Base-by-base conservation (phyloP, 2,888 invertebrate genomes). In the Caenorhabditis imperialis region DNA sequence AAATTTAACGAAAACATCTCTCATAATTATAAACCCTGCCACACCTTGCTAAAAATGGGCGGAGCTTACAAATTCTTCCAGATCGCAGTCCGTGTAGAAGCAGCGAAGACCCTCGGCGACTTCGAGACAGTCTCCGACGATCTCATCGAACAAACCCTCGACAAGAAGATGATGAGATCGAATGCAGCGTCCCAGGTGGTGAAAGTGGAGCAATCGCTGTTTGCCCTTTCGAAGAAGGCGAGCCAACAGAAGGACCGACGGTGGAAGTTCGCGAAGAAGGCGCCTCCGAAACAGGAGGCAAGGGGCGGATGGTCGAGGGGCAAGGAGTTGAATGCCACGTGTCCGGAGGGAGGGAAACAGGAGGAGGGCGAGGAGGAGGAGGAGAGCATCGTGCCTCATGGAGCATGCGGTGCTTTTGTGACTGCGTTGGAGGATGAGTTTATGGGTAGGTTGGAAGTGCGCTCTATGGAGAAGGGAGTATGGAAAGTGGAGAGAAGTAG, bases 361-460 rank as follows among this genome's bases (percentile, higher is more conserved):
- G 51, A 55, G 2, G 53, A 61, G 14, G 69, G 58, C 18, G 70
- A 77, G 12, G 92, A 94, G 12, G 92, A 93, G 16, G 91, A 91
- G 62, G 92, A 93, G 16, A 93, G 91, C 55, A 91, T 96, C 81
- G 94, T 96, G 90, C 93, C 93, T 22, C 94, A 94, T 81, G 97
- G 97, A 0, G 95, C 98, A 0, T 98, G 97, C 89, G 98, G 98
- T 0, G 98, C 98, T 53, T 94, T 98, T 89, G 96, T 99, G 76
- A 96, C 98, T 89, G 98, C 97, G 0, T 91, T 99, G 35, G 98
- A 99, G 90, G 99, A 99, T 90, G 98, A 99, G 90, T 96, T 93
- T 89, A 91, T 96, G 89, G 94, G 92, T 92, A 84, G 78, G 84
- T 77, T 6, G 12, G 14, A 5, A n/a, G 20, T n/a, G n/a, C n/a